phyloP scores from a whole-genome alignment of 1,140 invertebrate species.

The Prorops nasuta region DNA sequence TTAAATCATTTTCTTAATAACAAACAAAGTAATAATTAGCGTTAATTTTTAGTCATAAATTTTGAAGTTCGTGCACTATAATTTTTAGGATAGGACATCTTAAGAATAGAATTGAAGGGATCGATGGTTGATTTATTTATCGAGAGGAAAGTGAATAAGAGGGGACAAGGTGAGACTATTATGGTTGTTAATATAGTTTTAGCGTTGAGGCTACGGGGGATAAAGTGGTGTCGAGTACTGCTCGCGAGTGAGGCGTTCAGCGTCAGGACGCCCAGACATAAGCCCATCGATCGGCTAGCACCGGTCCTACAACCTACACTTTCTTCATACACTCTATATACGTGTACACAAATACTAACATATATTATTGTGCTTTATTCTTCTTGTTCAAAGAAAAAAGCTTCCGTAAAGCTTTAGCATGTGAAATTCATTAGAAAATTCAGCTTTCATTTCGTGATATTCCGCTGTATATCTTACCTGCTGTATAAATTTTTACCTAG shows the following conservation, averaged over 20 bases:
- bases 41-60: too few relatives aligned
- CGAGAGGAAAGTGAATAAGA: not conserved
- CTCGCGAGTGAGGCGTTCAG: too few relatives aligned
- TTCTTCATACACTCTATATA: not conserved
- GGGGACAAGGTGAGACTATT: too few relatives aligned
- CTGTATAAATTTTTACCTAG: conserved; percentile 9
- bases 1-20: too few relatives aligned
- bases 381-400: not conserved
- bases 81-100: not conserved
- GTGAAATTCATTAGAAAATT: not conserved
- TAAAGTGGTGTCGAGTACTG: too few relatives aligned
- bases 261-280: conserved; percentile 31
- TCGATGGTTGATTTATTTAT: not conserved
- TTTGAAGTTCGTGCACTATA: too few relatives aligned
- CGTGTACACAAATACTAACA: conserved; percentile 1
- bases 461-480: not conserved
- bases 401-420: not conserved
- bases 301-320: conserved; percentile 11
- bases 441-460: not conserved
- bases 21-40: too few relatives aligned
- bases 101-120: not conserved
- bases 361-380: not conserved
- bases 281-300: conserved; percentile 30
- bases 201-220: too few relatives aligned
- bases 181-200: too few relatives aligned